Conservation (phyloP, 2,797 vertebrate species). For the Thaleichthys pacificus region DNA sequence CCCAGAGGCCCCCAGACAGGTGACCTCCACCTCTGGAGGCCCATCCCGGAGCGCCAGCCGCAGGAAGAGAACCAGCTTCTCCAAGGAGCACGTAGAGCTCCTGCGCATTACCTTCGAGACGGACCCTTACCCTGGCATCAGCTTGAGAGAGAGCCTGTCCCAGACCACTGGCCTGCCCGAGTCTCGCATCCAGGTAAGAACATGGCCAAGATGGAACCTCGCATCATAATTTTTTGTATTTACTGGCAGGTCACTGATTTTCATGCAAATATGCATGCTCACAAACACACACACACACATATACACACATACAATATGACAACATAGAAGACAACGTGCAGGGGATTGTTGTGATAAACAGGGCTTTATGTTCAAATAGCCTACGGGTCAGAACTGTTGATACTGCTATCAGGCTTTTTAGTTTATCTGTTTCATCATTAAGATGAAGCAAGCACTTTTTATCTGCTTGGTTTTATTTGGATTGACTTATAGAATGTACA, state of each 20-base stretch:
- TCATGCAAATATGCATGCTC: not conserved
- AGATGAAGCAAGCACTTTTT: constrained; percentile 62
- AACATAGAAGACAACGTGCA: not conserved
- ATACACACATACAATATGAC: not conserved
- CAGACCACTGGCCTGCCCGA: constrained; percentile 76
- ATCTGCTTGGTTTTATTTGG: constrained; percentile 58
- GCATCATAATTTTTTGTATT: not conserved
- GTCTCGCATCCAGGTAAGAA: constrained; percentile 79
- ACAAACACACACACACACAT: constrained; percentile 16
- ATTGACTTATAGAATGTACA: constrained; percentile 40
- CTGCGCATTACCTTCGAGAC: constrained; percentile 71
- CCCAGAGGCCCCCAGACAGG: constrained; percentile 57
- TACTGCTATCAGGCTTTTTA: constrained; percentile 38
- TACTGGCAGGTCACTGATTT: not conserved
- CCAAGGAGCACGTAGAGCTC: constrained; percentile 77
- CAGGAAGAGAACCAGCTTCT: constrained; percentile 80
- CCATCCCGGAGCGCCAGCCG: constrained; percentile 68
- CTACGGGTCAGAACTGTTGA: constrained; percentile 44
- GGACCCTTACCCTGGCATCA: constrained; percentile 78
- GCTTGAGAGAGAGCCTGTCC: constrained; percentile 75
- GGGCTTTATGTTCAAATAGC: constrained; percentile 58
- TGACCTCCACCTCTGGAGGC: constrained; percentile 18
- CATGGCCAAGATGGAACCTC: not conserved
- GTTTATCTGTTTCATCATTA: constrained; percentile 49
- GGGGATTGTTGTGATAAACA: constrained; percentile 38